A percentile compares a stretch with the other conserved stretches of the same genome.
These are phyloP conservation scores for Heliothis virescens DNA, from an alignment of 1,140 invertebrate species.

Conservation along the genomic window DNA sequence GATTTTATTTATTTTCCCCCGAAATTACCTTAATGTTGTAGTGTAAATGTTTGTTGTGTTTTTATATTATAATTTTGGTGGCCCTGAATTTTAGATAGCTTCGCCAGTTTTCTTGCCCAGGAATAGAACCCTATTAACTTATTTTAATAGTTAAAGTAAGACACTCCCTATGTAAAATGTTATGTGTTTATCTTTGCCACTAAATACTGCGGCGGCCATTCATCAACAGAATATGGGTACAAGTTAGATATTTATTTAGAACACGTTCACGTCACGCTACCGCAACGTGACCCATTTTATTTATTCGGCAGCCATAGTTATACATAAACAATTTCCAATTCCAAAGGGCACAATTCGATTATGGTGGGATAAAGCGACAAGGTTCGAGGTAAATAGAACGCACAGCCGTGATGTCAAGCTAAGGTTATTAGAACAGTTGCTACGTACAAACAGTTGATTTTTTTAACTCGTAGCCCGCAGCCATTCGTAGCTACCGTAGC, in stretches of 20 bases:
- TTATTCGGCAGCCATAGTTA: slow-evolving; percentile 41
- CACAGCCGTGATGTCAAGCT: slow-evolving; percentile 1
- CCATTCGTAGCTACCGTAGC: background rate
- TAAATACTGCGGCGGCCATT: slow-evolving; percentile 9
- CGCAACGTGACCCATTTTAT: slow-evolving; percentile 32
- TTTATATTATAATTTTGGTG: background rate
- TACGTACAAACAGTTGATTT: background rate
- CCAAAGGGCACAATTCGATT: slow-evolving; percentile 45
- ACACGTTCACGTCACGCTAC: slow-evolving; percentile 33
- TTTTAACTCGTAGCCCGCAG: background rate
- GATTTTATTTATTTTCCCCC: slow-evolving; percentile 27
- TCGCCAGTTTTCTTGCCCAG: no score
- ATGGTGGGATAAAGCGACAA: slow-evolving; percentile 39
- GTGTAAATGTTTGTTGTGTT: slow-evolving; percentile 12
- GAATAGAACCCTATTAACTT: no score
- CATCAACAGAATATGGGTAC: slow-evolving; percentile 21
- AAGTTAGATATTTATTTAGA: slow-evolving; percentile 33
- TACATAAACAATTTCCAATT: slow-evolving; percentile 45
- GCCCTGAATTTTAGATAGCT: background rate
- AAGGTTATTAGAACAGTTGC: slow-evolving; percentile 17
- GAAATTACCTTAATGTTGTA: slow-evolving; percentile 13
- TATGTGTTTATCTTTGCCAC: background rate
- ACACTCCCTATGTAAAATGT: background rate
- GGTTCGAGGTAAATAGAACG: slow-evolving; percentile 38
- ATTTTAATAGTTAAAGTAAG: no score